These are phyloP conservation scores for Drosophila azteca DNA, from an alignment of 1,140 invertebrate genomes.

Conservation along the genomic window DNA sequence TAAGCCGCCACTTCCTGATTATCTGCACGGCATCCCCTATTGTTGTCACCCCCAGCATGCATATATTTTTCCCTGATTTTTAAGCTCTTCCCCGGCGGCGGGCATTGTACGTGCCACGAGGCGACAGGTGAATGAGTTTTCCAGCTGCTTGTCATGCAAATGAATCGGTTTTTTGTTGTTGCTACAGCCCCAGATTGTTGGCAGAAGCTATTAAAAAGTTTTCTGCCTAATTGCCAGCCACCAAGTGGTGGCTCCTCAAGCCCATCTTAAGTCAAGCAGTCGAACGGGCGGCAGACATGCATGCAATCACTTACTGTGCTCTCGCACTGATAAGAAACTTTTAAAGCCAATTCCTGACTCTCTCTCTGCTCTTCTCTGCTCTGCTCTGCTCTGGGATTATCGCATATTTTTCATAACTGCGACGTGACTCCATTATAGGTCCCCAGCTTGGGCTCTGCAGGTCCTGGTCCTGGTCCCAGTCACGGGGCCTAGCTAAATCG, in stretches of 20 bases:
- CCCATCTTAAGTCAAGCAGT: slow-evolving; percentile 26
- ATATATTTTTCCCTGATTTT: slow-evolving; percentile 37
- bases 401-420: slow-evolving; percentile 80
- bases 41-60: slow-evolving; percentile 46
- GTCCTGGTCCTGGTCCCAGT: neutral
- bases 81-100: slow-evolving; percentile 29
- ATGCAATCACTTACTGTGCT: slow-evolving; percentile 38
- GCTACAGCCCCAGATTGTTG: slow-evolving; percentile 27
- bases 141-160: slow-evolving; percentile 63
- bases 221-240: slow-evolving; percentile 59
- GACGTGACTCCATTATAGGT: slow-evolving; percentile 80
- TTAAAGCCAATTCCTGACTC: slow-evolving; percentile 41
- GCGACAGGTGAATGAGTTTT: slow-evolving; percentile 55
- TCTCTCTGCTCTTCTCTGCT: neutral
- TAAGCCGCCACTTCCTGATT: slow-evolving; percentile 76
- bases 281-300: slow-evolving; percentile 51
- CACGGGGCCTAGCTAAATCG: slow-evolving; percentile 29
- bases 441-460: slow-evolving; percentile 16
- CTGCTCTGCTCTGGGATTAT: slow-evolving; percentile 61
- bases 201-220: slow-evolving; percentile 65
- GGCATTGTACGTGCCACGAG: slow-evolving; percentile 37
- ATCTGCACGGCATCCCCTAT: slow-evolving; percentile 51
- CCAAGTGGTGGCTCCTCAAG: slow-evolving; percentile 10
- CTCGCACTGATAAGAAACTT: slow-evolving; percentile 64
- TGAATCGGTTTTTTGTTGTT: slow-evolving; percentile 49